phyloP scores from a whole-genome alignment of 2,888 invertebrate genomes.

The Caenorhabditis sp. region DNA sequence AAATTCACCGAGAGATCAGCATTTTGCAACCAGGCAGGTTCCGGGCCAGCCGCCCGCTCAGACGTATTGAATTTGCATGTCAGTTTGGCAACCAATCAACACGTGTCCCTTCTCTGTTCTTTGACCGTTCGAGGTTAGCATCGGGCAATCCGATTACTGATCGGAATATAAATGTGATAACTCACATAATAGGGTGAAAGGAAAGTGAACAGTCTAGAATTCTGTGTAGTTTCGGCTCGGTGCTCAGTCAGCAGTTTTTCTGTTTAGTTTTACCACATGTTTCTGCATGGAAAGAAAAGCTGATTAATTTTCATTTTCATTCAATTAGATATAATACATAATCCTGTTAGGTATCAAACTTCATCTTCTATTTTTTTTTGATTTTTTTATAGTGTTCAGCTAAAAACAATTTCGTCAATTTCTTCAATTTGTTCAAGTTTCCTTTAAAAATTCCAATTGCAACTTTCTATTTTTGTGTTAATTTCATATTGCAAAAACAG shows the following conservation, averaged over 20 bases:
- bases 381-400: too few species aligned
- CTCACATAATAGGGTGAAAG: not conserved
- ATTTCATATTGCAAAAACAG: not conserved
- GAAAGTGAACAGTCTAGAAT: not conserved
- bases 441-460: too few species aligned
- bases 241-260: not conserved
- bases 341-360: too few species aligned
- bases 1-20: too few species aligned
- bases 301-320: too few species aligned
- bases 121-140: slow-evolving; percentile 9
- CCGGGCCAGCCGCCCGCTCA: not conserved
- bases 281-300: too few species aligned
- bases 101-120: slow-evolving; percentile 7
- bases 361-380: too few species aligned
- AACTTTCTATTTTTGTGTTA: too few species aligned
- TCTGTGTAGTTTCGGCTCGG: not conserved
- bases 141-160: slow-evolving; percentile 7
- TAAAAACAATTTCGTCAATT: too few species aligned
- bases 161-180: not conserved
- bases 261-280: too few species aligned
- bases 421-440: too few species aligned
- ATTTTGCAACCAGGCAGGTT: not conserved
- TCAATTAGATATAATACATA: too few species aligned
- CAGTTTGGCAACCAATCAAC: not conserved
- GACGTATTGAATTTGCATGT: slow-evolving; percentile 8